phyloP scores from a whole-genome alignment of 2,888 invertebrate species.

The Drosophila flavopinicola region DNA sequence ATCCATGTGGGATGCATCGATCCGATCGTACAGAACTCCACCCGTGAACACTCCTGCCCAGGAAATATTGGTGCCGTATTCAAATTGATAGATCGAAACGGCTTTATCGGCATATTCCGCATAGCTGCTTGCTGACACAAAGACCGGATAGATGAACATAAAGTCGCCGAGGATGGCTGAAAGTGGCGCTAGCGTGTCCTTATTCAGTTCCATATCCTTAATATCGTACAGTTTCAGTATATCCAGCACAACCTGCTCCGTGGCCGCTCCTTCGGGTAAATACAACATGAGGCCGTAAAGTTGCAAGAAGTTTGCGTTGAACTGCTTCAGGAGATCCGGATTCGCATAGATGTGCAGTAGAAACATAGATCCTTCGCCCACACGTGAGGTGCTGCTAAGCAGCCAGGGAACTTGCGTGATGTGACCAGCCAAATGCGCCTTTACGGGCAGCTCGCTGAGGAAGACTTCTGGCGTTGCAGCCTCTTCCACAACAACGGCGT shows the following conservation, averaged over 20 bases:
- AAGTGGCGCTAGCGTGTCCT: slow-evolving; percentile 56
- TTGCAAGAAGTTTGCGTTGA: slow-evolving; percentile 72
- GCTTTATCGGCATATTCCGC: slow-evolving; percentile 58
- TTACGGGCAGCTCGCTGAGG: slow-evolving; percentile 82
- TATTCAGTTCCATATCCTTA: slow-evolving; percentile 49
- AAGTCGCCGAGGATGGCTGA: slow-evolving; percentile 84
- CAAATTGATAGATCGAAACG: slow-evolving; percentile 84
- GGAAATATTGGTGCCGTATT: slow-evolving; percentile 81
- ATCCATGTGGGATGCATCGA: slow-evolving; percentile 85
- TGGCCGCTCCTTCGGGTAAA: slow-evolving; percentile 26
- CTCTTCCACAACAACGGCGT: slow-evolving; percentile 83
- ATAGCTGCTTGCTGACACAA: slow-evolving; percentile 70
- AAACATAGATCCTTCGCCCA: slow-evolving; percentile 85
- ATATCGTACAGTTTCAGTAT: slow-evolving; percentile 51
- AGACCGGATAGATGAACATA: slow-evolving; percentile 83
- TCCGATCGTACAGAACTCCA: slow-evolving; percentile 36
- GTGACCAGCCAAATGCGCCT: slow-evolving; percentile 79
- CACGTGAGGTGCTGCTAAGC: slow-evolving; percentile 81
- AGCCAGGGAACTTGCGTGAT: slow-evolving; percentile 84
- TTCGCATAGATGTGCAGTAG: slow-evolving; percentile 61
- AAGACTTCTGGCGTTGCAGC: slow-evolving; percentile 82
- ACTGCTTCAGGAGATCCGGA: slow-evolving; percentile 47
- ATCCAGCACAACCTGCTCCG: slow-evolving; percentile 11
- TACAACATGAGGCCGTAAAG: slow-evolving; percentile 51
- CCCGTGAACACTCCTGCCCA: slow-evolving; percentile 74